Percentiles rank a stretch among this genome's conserved stretches.
These are phyloP conservation scores for Platycheirus albimanus DNA, from an alignment of 2,888 invertebrate genomes.

Conservation along the genomic window DNA sequence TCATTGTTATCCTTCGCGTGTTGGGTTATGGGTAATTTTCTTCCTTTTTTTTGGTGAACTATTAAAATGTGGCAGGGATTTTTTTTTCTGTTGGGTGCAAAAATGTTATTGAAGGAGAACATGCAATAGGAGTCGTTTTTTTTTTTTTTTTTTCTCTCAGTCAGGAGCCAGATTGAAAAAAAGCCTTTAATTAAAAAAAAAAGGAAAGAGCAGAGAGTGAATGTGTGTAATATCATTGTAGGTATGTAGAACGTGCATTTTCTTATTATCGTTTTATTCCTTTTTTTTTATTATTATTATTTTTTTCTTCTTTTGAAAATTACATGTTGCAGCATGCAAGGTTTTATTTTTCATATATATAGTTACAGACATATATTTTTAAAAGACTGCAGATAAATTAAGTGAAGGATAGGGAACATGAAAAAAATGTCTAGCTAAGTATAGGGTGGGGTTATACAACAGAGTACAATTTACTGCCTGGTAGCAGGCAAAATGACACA, in stretches of 20 bases:
- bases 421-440: slow-evolving; percentile 53
- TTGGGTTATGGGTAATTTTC: slow-evolving; percentile 60
- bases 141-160: slow-evolving; percentile 27
- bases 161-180: slow-evolving; percentile 37
- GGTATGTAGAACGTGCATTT: slow-evolving; percentile 22
- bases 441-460: slow-evolving; percentile 47
- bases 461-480: slow-evolving; percentile 60
- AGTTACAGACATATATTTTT: neutral
- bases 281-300: slow-evolving; percentile 14
- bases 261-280: slow-evolving; percentile 30
- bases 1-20: slow-evolving; percentile 69
- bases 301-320: slow-evolving; percentile 49
- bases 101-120: slow-evolving; percentile 67
- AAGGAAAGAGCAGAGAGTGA: slow-evolving; percentile 4
- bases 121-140: slow-evolving; percentile 72
- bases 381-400: slow-evolving; percentile 72
- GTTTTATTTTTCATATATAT: slow-evolving; percentile 41
- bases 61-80: slow-evolving; percentile 65
- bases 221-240: slow-evolving; percentile 14
- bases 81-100: slow-evolving; percentile 51
- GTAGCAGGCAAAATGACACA: slow-evolving; percentile 66
- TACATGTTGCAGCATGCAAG: slow-evolving; percentile 69
- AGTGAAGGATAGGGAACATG: slow-evolving; percentile 46
- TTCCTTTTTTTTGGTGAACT: slow-evolving; percentile 49
- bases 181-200: slow-evolving; percentile 57